Base-by-base conservation (phyloP, 2,113 vertebrate genomes). In the Platysternon megacephalum region DNA sequence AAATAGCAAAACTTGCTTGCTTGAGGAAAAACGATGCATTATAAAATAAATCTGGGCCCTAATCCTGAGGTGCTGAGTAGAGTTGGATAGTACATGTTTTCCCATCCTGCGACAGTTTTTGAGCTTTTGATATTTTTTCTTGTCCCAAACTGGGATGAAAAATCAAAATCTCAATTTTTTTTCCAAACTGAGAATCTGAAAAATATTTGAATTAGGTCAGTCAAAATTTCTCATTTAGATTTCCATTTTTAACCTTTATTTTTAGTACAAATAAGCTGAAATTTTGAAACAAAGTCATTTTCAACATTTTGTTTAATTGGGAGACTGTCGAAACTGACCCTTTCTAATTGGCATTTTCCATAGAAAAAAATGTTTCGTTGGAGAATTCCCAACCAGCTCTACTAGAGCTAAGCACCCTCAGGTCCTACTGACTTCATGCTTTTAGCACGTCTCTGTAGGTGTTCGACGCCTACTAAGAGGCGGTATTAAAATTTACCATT, bases 61-160 rank as follows among this genome's bases (percentile, higher is more conserved):
- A 58, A 51, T 4, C 0, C 0, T 46, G 84, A 74, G 56, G 46
- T 3, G 24, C 16, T 72, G 12, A 89, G n/a, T 22, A n/a, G n/a
- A 72, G 65, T 5, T 39, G n/a, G 65, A 72, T 19, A 10, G 19
- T 19, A 39, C 39, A 8, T 39, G n/a, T 72, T 39, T 61, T 72
- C 65, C 19, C 65, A 72, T 39, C n/a, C 19, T n/a, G n/a, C 21
- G n/a, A 72, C n/a, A 22, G 5, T 72, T 72, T 72, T 39, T 72
- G 65, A 39, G n/a, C 4, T 39, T 39, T 21, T 72, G n/a, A 72
- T 19, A 39, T 39, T 22, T 39, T 39, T 21, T 39, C 35, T 72
- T 39, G 17, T 39, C n/a, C n/a, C 65, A 72, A 21, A 39, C 10
- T 39, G 17, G 35, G n/a, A 22, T 22, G 19, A 72, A 39, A 39